Base-by-base conservation (phyloP, 2,113 vertebrate species). In the Bombycilla garrulus region DNA sequence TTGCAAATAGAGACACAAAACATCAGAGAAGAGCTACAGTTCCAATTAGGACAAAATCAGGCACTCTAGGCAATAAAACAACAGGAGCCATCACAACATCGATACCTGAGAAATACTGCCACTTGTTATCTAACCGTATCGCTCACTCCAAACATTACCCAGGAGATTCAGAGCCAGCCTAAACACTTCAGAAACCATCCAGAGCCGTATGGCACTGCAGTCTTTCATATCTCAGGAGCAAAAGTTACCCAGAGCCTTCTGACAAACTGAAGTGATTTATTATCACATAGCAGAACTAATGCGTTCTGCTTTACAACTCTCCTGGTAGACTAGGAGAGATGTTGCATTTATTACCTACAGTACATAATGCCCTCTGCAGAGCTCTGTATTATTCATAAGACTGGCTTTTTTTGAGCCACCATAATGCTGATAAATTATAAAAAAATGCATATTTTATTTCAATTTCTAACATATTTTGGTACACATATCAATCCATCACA, bases 311-410 rank as follows among this genome's bases (percentile, higher is more conserved):
- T 98, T 98, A 98, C 97, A 98, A 97, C 97, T 98, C 98, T 99
- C 98, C 98, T 98, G 98, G 98, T 98, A 98, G 98, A 95, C 97
- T 95, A 96, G 94, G 70, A 95, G 91, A 97, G 97, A 98, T 97
- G 86, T 97, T 97, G 97, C 93, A 96, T 98, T 98, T 99, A 99
- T 99, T 98, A 98, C 98, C 98, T 97, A 98, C 93, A 94, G 93
- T 97, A 97, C 97, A 98, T 98, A 98, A 98, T 98, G 98, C 97
- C 97, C 7, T 24, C 95, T 98, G 97, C 96, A 97, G 96, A 97
- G 96, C 91, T 98, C 97, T 99, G 98, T 98, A 99, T 99, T 99
- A 99, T 99, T 99, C 98, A 99, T 99, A 98, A 98, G 98, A 97
- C 98, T 97, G 98, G 97, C 97, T 98, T 98, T 98, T 98, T 98